These are phyloP conservation scores for Thunnus albacares DNA, from an alignment of 2,797 vertebrate species.

Conservation along the genomic window DNA sequence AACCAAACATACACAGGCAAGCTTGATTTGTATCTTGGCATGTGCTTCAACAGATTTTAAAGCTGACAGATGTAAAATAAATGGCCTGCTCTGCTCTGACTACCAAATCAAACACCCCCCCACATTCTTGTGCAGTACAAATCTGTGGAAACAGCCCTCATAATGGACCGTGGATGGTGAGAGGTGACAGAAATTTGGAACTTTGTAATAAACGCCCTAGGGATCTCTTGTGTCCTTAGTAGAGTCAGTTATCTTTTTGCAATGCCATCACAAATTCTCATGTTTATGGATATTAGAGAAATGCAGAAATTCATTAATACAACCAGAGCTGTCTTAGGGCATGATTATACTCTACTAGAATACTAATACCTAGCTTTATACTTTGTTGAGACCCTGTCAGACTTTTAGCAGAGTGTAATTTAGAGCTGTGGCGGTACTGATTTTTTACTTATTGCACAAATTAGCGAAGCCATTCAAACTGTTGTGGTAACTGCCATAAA, in stretches of 20 bases:
- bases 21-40: conserved; percentile 40
- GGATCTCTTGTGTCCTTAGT: conserved; percentile 33
- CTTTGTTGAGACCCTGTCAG: conserved; percentile 6
- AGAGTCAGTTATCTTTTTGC: conserved; percentile 29
- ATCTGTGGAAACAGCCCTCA: conserved; percentile 10
- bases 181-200: conserved; percentile 39
- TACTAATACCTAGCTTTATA: conserved; percentile 26
- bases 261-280: conserved; percentile 7
- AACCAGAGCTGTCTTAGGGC: conserved; percentile 22
- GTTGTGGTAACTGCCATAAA: too few species aligned
- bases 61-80: conserved; percentile 56
- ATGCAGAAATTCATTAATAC: conserved; percentile 51
- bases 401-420: conserved; percentile 6
- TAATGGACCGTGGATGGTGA: conserved; percentile 17
- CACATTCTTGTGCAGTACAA: background rate
- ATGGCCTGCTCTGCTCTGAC: conserved; percentile 20
- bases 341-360: conserved; percentile 15
- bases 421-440: too few species aligned
- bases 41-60: conserved; percentile 43
- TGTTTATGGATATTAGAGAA: conserved; percentile 45
- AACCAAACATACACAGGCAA: conserved; percentile 1
- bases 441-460: background rate
- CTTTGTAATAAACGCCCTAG: conserved; percentile 7
- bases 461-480: too few species aligned
- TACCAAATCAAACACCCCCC: conserved; percentile 37